Evolutionary conservation across 2,888 invertebrate genomes (phyloP), one percentile per base, ranked within the genome.

Genomic region (Deilephila porcellus): DNA sequence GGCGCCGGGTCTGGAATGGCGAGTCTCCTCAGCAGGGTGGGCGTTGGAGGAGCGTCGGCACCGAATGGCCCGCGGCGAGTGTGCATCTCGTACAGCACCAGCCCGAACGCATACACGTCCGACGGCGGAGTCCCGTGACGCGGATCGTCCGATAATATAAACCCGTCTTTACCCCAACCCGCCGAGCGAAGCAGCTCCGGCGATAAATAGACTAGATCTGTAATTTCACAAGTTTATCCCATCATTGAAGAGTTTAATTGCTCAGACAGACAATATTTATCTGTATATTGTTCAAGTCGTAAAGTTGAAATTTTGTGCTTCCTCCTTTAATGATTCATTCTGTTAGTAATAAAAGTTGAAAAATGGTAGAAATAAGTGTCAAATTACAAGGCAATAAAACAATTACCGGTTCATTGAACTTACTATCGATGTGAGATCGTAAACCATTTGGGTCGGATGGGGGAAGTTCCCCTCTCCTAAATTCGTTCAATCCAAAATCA

Each of bases 401-500:
- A 19, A 56, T 56, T 56, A 56, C 56, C 56, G n/a, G 56, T 63
- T 59, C 20, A 45, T 52, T 32, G 37, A 60, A 90, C 95, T 94
- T 92, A 97, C 97, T 96, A 90, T 96, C 96, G 85, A 97, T 96
- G 91, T 96, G 97, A 81, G 96, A 95, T 84, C 96, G 94, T 73
- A 96, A 90, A 75, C 95, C 95, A 34, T 88, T 90, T 0, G 96
- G 94, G 78, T 97, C 97, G 0, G 94, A 92, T 37, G 95, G 95
- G 63, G 96, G 96, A 79, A 97, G 95, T 79, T 97, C 97, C 19
- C 97, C 97, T 79, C 96, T 96, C 83, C 98, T 97, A 88, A 99
- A 98, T 86, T 98, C 98, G 79, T 97, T 96, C 67, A 99, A 95
- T 1, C 99, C 99, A 86, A 98, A 99, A 93, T 99, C 99, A 0